Evolutionary conservation across 2,888 invertebrate species (phyloP).

Genomic region (Reticulitermes lucifugus): DNA sequence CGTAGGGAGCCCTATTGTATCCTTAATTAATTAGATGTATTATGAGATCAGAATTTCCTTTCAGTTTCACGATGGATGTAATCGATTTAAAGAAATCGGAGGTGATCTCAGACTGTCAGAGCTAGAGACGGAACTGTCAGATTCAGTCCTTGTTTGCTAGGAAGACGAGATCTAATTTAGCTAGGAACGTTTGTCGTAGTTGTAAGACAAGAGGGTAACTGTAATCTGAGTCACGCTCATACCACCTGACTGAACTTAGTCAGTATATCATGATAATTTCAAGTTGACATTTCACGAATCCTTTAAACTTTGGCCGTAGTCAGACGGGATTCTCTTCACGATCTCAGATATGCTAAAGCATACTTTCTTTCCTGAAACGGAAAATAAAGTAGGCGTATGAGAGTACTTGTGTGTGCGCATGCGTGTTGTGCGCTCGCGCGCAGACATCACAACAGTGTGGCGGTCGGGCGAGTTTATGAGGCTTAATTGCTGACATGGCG

Average conservation of each 20-base stretch:
- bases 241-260: background rate
- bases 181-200: background rate
- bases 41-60: background rate
- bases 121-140: background rate
- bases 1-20: background rate
- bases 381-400: no score
- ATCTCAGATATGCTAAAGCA: no score
- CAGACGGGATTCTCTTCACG: no score
- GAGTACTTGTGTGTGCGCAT: no score
- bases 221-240: background rate
- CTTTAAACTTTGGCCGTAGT: no score
- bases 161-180: background rate
- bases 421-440: no score
- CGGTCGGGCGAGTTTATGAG: no score
- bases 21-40: background rate
- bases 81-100: background rate
- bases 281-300: background rate
- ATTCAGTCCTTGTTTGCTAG: background rate
- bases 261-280: background rate
- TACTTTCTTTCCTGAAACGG: no score
- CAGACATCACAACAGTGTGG: no score
- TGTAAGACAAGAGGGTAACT: background rate
- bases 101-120: background rate
- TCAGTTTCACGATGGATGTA: background rate
- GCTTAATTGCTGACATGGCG: no score